A percentile compares a stretch with the other conserved stretches of the same genome.
Evolutionary conservation across 1,140 invertebrate genomes (phyloP).

Genomic region (Matsumurasca onukii): DNA sequence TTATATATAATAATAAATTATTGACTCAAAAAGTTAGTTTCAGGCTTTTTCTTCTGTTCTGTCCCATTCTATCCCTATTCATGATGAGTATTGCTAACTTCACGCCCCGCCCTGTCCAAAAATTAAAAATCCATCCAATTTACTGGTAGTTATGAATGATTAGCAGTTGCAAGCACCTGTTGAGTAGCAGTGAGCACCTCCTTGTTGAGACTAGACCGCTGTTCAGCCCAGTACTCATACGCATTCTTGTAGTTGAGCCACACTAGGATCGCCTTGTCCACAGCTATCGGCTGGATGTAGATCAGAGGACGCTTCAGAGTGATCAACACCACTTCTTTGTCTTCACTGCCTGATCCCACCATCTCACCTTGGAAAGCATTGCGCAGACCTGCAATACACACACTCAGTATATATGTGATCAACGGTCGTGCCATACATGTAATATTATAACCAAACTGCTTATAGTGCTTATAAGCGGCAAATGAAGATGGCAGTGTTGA

Average conservation of each 20-base stretch:
- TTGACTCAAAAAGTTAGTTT: no score
- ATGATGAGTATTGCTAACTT: no score
- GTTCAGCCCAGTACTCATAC: constrained; percentile 98
- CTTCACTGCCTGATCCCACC: constrained; percentile 60
- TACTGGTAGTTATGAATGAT: no score
- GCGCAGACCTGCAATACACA: constrained; percentile 54
- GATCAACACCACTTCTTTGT: constrained; percentile 93
- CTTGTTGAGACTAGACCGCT: constrained; percentile 82
- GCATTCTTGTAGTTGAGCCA: constrained; percentile 99
- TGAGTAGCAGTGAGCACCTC: constrained; percentile 83
- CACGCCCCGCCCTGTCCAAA: no score
- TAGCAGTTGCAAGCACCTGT: constrained; percentile 52
- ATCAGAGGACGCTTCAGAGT: constrained; percentile 88
- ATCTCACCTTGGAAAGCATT: constrained; percentile 91
- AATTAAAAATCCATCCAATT: no score
- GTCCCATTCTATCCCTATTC: no score
- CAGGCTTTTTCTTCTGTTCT: no score
- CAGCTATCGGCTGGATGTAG: constrained; percentile 92
- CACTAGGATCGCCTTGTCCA: constrained; percentile 95
- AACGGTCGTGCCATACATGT: no score
- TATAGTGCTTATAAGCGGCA: no score
- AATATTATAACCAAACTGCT: not conserved
- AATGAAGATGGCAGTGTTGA: no score
- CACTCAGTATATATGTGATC: no score
- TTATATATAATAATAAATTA: no score